A percentile compares a stretch with the other conserved stretches of the same genome.
Evolutionary conservation across 92 coral and sea anemone genomes (phyloP).

Genomic region (Parazoanthus darwini): DNA sequence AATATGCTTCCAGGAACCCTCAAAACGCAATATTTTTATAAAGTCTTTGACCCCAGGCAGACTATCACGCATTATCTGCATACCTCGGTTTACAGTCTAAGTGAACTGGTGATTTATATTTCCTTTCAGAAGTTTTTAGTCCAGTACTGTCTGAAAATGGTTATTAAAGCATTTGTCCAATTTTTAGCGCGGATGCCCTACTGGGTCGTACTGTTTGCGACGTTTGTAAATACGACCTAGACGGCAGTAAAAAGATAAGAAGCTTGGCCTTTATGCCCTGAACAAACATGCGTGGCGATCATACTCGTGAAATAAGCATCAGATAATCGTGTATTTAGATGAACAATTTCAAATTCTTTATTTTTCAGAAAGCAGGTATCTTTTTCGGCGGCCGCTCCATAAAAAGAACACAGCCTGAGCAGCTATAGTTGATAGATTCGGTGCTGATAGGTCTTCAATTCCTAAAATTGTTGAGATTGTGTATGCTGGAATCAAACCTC

Average conservation of each 20-base stretch:
- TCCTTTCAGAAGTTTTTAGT: slow-evolving; percentile 1
- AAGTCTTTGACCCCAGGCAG: slow-evolving; percentile 1
- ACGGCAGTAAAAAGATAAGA: background rate
- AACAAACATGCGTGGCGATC: background rate
- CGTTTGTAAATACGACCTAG: background rate
- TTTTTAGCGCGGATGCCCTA: background rate
- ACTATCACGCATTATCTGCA: slow-evolving; percentile 12
- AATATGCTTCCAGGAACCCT: background rate
- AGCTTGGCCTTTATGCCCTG: background rate
- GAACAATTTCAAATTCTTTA: background rate
- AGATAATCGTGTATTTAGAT: background rate
- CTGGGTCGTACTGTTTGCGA: too few relatives aligned
- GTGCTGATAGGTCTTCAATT: slow-evolving; percentile 31
- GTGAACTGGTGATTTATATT: slow-evolving; percentile 21
- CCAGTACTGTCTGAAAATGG: background rate
- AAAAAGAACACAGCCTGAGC: background rate
- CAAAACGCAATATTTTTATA: background rate
- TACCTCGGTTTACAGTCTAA: slow-evolving; percentile 15
- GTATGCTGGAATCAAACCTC: background rate
- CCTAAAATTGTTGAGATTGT: slow-evolving; percentile 25
- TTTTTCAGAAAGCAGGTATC: background rate
- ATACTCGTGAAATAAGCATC: background rate
- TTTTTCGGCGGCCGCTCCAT: background rate
- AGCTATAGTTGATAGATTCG: slow-evolving; percentile 18
- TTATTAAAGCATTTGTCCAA: background rate